Percentiles rank a stretch among this genome's conserved stretches.
These are phyloP conservation scores for Gastrophysa polygoni DNA, from an alignment of 2,888 invertebrate genomes.

Conservation along the genomic window DNA sequence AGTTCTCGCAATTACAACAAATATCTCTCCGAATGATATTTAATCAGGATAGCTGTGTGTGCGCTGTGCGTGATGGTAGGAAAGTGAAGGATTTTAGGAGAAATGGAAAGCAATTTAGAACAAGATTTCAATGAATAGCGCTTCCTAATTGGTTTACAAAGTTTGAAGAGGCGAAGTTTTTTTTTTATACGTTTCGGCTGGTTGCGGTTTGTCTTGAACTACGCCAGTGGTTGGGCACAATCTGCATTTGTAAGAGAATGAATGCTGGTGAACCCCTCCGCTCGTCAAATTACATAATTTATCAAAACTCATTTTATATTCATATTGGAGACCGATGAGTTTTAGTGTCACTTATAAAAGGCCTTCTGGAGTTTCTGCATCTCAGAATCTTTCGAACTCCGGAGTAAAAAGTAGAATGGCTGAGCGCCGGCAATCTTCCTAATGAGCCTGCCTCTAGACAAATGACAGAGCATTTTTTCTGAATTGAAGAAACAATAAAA, in stretches of 20 bases:
- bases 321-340: conserved; percentile 15
- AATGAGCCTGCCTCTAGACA: conserved; percentile 1
- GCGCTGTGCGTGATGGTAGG: no score
- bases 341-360: conserved; percentile 17
- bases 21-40: no score
- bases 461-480: neutral
- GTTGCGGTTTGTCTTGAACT: neutral
- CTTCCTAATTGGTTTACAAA: no score
- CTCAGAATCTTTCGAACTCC: neutral
- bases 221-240: neutral
- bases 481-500: neutral
- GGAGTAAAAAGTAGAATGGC: neutral
- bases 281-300: conserved; percentile 17
- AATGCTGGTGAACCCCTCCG: neutral
- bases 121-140: no score
- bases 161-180: no score
- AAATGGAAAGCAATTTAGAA: no score
- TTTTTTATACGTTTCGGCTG: no score
- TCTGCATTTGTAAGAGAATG: conserved; percentile 3
- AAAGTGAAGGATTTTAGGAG: no score
- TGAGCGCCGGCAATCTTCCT: neutral
- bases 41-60: no score
- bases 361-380: conserved; percentile 1
- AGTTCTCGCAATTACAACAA: no score
- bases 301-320: conserved; percentile 16